These are phyloP conservation scores for Agrilus biguttatus DNA, from an alignment of 2,888 invertebrate species.

Conservation along the genomic window DNA sequence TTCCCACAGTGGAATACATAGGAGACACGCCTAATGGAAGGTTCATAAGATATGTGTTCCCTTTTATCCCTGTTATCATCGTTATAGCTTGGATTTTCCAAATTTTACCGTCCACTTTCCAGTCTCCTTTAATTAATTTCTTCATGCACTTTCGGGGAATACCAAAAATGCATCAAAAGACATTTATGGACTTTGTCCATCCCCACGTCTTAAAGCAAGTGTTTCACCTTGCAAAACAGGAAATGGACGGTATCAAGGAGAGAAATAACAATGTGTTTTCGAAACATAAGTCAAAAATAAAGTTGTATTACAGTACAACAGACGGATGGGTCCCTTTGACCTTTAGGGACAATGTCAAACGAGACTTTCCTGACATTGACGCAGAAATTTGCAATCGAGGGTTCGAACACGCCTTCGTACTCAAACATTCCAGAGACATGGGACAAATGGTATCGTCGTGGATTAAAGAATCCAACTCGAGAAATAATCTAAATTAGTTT, in stretches of 20 bases:
- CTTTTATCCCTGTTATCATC: conserved; percentile 29
- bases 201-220: conserved; percentile 47
- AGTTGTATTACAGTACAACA: conserved; percentile 61
- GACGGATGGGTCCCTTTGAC: conserved; percentile 75
- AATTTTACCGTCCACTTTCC: conserved; percentile 37
- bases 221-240: conserved; percentile 58
- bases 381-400: conserved; percentile 44
- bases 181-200: conserved; percentile 41
- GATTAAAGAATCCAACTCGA: conserved; percentile 13
- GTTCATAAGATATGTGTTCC: conserved; percentile 43
- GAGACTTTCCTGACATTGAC: conserved; percentile 43
- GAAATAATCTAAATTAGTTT: not conserved
- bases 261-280: conserved; percentile 49
- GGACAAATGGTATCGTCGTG: conserved; percentile 26
- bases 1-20: conserved; percentile 78
- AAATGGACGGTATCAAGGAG: conserved; percentile 60
- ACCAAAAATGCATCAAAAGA: conserved; percentile 34
- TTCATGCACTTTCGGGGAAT: conserved; percentile 41
- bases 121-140: conserved; percentile 34
- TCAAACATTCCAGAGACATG: conserved; percentile 45
- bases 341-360: conserved; percentile 52
- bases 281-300: conserved; percentile 45
- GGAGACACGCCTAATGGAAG: conserved; percentile 57
- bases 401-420: conserved; percentile 68
- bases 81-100: conserved; percentile 33